phyloP scores from a whole-genome alignment of 2,113 vertebrate species.

The Pseudonaja textilis region DNA sequence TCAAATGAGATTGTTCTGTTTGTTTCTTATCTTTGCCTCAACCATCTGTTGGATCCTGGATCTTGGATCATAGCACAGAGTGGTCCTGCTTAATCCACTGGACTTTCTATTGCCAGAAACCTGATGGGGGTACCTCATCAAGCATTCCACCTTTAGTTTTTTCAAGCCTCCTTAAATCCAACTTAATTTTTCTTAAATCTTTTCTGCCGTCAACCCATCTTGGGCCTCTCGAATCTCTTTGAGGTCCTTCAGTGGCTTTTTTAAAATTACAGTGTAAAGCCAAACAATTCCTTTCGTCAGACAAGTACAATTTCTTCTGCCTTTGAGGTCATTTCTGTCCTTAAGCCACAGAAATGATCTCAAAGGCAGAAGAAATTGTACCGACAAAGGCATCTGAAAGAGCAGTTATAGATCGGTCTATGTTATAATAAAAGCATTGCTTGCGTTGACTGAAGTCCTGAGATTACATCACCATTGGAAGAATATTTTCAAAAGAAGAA shows the following conservation, averaged over 20 bases:
- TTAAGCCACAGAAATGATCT: not conserved
- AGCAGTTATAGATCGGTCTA: fast-evolving
- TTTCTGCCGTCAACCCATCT: not conserved
- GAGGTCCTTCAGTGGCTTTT: not conserved
- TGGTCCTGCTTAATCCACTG: constrained; percentile 17
- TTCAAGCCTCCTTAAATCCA: not conserved
- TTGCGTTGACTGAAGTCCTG: constrained; percentile 34
- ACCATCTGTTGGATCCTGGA: not conserved
- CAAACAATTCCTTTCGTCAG: not conserved
- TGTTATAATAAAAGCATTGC: constrained; percentile 28
- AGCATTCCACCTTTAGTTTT: not conserved
- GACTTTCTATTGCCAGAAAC: constrained; percentile 7
- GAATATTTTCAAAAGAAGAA: constrained; percentile 25
- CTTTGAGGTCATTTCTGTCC: not conserved
- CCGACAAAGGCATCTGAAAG: not conserved
- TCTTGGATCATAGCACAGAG: not conserved
- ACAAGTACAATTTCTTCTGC: not conserved
- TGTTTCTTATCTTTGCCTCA: constrained; percentile 2
- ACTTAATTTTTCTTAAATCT: not conserved
- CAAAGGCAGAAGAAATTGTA: not conserved
- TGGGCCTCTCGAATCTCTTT: not conserved
- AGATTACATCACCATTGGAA: constrained; percentile 55
- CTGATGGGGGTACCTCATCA: constrained; percentile 43
- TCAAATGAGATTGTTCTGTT: not conserved
- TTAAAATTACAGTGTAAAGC: fast-evolving